phyloP scores from a whole-genome alignment of 2,888 invertebrate genomes.

The Brassicogethes aeneus region DNA sequence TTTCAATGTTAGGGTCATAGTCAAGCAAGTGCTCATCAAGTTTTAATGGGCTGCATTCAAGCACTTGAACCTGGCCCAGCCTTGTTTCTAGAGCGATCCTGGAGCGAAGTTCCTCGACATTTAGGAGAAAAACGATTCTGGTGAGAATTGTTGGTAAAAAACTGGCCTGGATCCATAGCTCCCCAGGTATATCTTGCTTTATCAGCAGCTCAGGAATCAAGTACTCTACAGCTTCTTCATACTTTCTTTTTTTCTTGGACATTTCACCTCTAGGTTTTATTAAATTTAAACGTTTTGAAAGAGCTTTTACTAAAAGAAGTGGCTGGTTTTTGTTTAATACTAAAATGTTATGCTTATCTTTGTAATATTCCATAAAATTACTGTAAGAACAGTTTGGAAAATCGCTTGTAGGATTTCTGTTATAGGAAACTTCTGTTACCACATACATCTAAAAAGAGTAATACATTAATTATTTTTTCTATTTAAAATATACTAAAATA shows the following conservation, averaged over 20 bases:
- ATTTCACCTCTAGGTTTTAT: conserved; percentile 44
- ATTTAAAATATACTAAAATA: conserved; percentile 5
- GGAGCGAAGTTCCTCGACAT: conserved; percentile 62
- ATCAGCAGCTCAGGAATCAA: conserved; percentile 85
- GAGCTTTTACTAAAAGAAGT: conserved; percentile 69
- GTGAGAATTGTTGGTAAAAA: conserved; percentile 79
- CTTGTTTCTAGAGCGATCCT: conserved; percentile 44
- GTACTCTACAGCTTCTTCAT: conserved; percentile 54
- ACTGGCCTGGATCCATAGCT: conserved; percentile 78
- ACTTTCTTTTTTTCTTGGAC: conserved; percentile 36
- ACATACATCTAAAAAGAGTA: conserved; percentile 47
- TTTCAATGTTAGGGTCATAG: conserved; percentile 19
- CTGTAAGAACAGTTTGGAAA: conserved; percentile 55
- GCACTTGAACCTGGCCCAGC: conserved; percentile 32
- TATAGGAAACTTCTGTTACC: conserved; percentile 58
- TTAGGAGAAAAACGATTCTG: conserved; percentile 58
- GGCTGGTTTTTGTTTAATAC: conserved; percentile 62
- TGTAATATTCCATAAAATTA: conserved; percentile 69
- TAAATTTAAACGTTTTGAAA: conserved; percentile 51
- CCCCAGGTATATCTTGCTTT: conserved; percentile 58
- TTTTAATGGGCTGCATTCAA: conserved; percentile 30
- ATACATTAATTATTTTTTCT: conserved; percentile 2
- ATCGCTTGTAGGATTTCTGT: conserved; percentile 53
- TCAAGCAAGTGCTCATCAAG: conserved; percentile 28
- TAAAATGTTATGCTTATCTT: conserved; percentile 58